A percentile compares a stretch with the other conserved stretches of the same genome.
Conservation (phyloP, 2,888 invertebrate species). For the Tetrapedia diversipes region DNA sequence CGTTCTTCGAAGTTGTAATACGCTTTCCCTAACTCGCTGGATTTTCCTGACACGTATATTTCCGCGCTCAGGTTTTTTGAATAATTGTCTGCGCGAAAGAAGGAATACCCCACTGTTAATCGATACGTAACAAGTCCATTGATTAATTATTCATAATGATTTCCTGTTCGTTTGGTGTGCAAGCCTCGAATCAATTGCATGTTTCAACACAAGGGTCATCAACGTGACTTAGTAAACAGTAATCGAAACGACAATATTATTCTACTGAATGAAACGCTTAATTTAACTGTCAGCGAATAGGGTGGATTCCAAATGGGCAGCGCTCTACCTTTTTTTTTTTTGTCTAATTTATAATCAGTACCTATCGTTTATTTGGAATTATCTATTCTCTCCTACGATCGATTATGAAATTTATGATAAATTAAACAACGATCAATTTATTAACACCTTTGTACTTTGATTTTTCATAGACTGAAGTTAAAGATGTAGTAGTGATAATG, state of each 20-base stretch:
- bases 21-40: not conserved
- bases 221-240: not conserved
- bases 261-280: not conserved
- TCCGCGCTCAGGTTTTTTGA: too few relatives aligned
- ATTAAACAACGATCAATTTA: too few relatives aligned
- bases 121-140: constrained; percentile 13
- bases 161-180: constrained; percentile 3
- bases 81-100: not conserved
- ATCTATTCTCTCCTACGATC: not conserved
- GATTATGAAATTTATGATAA: not conserved
- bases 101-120: not conserved
- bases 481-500: not conserved
- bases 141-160: constrained; percentile 30
- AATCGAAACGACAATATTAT: constrained; percentile 4
- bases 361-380: not conserved
- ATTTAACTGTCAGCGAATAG: not conserved
- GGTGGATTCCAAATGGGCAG: too few relatives aligned
- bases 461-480: not conserved
- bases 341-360: not conserved
- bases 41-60: constrained; percentile 4
- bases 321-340: not conserved
- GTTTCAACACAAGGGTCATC: not conserved
- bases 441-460: not conserved
- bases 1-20: not conserved
- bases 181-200: constrained; percentile 5